Percentiles rank a stretch among this genome's conserved stretches.
These are phyloP conservation scores for Zaprionus gabonicus DNA, from an alignment of 1,140 invertebrate genomes.

Conservation along the genomic window DNA sequence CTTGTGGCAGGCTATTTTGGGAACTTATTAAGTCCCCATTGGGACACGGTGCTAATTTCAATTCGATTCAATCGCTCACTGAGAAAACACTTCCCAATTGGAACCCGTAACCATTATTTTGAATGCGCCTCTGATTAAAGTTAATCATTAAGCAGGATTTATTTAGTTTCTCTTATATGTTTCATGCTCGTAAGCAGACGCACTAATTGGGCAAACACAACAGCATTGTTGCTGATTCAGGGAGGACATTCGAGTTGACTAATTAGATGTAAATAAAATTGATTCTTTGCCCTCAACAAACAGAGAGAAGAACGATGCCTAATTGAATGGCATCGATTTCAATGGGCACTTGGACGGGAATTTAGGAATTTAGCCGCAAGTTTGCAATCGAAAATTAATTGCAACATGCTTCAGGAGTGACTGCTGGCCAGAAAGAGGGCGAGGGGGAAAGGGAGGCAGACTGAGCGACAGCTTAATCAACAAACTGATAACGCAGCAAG, in stretches of 20 bases:
- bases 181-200: not conserved
- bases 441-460: not conserved
- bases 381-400: slow-evolving; percentile 21
- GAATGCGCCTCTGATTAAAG: too few species aligned
- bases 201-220: slow-evolving; percentile 15
- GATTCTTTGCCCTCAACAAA: slow-evolving; percentile 7
- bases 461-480: slow-evolving; percentile 56
- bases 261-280: slow-evolving; percentile 24
- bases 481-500: slow-evolving; percentile 35
- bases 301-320: not conserved
- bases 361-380: slow-evolving; percentile 7
- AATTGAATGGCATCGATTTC: slow-evolving; percentile 11
- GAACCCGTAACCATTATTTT: not conserved
- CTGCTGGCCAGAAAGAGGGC: not conserved
- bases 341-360: not conserved
- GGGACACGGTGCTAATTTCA: not conserved
- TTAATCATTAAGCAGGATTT: not conserved
- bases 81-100: too few species aligned
- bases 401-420: not conserved
- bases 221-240: not conserved
- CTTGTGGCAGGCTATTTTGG: not conserved
- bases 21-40: not conserved
- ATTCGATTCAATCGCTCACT: not conserved
- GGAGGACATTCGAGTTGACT: not conserved
- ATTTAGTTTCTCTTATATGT: not conserved